These are phyloP conservation scores for Drepana arcuata DNA, from an alignment of 1,140 invertebrate species.

Conservation along the genomic window DNA sequence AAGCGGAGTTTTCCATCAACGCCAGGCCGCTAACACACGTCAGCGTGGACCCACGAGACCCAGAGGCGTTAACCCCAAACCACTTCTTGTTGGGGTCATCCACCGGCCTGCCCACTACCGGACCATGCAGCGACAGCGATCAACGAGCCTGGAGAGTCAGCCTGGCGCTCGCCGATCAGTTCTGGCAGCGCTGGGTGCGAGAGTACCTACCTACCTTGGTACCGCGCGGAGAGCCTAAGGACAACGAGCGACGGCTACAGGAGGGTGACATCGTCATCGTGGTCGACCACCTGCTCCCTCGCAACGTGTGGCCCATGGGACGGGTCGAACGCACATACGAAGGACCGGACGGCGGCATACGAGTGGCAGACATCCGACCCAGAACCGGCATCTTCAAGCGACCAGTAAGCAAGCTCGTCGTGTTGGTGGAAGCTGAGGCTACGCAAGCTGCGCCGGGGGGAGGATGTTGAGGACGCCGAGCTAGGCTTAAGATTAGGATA, in stretches of 20 bases:
- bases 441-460: too few relatives aligned
- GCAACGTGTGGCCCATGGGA: conserved; percentile 18
- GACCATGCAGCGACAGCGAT: conserved; percentile 7
- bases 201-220: conserved; percentile 22
- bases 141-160: conserved; percentile 12
- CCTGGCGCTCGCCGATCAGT: conserved; percentile 19
- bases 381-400: conserved; percentile 3
- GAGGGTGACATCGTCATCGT: conserved; percentile 7
- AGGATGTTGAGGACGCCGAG: too few relatives aligned
- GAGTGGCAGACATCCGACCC: conserved; percentile 21
- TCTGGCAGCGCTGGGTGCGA: conserved; percentile 22
- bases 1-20: conserved; percentile 31
- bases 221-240: conserved; percentile 3
- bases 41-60: conserved; percentile 17
- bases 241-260: background rate
- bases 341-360: conserved; percentile 19
- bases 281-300: conserved; percentile 2
- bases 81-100: conserved; percentile 37
- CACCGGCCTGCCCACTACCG: conserved; percentile 8
- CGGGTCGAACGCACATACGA: conserved; percentile 19
- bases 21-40: conserved; percentile 34
- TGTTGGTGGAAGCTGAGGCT: too few relatives aligned
- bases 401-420: background rate
- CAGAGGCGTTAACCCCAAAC: conserved; percentile 27
- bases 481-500: too few relatives aligned